A percentile compares a stretch with the other conserved stretches of the same genome.
phyloP scores from a whole-genome alignment of 2,113 vertebrate species.

The Phainopepla nitens region DNA sequence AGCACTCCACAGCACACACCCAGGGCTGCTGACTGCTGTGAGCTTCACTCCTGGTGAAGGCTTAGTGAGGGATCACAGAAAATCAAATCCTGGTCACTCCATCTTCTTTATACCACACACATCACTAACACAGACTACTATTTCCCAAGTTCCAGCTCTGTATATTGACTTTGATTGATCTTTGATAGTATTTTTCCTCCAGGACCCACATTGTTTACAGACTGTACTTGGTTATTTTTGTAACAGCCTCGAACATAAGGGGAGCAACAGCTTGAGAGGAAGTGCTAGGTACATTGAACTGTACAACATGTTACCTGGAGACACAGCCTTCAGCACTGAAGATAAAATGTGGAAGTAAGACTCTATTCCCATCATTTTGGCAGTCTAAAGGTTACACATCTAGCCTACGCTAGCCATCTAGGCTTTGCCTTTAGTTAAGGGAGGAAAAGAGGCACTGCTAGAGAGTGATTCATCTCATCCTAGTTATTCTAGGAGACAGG shows the following conservation, averaged over 20 bases:
- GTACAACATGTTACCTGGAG: not conserved
- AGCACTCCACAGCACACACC: not conserved
- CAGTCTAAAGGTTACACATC: not conserved
- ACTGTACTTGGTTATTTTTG: not conserved
- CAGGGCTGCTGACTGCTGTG: not conserved
- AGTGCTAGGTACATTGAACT: not conserved
- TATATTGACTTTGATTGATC: not conserved
- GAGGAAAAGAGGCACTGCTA: not conserved
- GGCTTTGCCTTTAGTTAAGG: not conserved
- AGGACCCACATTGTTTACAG: not conserved
- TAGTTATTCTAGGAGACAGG: not conserved
- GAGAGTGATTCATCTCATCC: not conserved
- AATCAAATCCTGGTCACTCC: not conserved
- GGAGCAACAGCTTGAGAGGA: not conserved
- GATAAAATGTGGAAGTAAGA: not conserved
- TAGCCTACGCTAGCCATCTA: not conserved
- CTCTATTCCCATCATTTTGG: not conserved
- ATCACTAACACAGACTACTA: not conserved
- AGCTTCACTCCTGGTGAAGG: not conserved
- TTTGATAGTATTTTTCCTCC: not conserved
- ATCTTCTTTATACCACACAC: not conserved
- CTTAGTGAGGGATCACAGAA: not conserved
- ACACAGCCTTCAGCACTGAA: not conserved
- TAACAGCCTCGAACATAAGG: not conserved
- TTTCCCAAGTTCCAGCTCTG: not conserved